Conservation (phyloP, 2,113 vertebrate genomes). For the Etia nguti region DNA sequence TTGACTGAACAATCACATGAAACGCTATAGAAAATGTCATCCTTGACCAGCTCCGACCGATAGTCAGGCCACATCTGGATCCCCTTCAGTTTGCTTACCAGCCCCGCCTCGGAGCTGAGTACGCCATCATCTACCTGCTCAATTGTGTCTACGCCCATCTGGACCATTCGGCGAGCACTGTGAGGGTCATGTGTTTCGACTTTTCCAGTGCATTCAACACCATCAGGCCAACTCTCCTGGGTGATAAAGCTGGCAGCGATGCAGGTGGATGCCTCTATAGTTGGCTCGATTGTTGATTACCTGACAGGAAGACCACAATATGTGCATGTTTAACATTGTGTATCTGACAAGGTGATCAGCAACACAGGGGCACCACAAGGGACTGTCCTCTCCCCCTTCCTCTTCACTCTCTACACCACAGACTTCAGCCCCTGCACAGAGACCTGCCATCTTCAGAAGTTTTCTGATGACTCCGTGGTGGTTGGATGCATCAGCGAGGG, state of each 20-base stretch:
- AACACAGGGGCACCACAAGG: background rate
- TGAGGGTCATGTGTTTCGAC: background rate
- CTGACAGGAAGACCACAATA: background rate
- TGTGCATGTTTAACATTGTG: background rate
- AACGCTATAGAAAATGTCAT: no score
- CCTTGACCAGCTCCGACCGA: no score
- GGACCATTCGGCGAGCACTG: background rate
- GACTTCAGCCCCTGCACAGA: no score
- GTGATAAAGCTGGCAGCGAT: background rate
- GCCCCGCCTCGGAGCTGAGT: no score
- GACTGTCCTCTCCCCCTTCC: no score
- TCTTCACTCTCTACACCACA: no score
- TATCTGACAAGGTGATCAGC: background rate
- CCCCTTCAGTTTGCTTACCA: no score
- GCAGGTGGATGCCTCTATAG: background rate
- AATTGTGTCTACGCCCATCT: background rate
- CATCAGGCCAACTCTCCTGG: background rate
- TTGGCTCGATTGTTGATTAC: background rate
- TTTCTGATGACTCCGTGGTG: no score
- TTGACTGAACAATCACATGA: no score
- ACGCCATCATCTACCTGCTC: background rate
- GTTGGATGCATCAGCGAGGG: no score
- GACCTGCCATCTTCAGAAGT: no score
- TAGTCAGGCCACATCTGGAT: no score
- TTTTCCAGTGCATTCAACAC: background rate